These are phyloP conservation scores for Phylloscopus trochilus DNA, from an alignment of 2,113 vertebrate genomes.

Conservation along the genomic window DNA sequence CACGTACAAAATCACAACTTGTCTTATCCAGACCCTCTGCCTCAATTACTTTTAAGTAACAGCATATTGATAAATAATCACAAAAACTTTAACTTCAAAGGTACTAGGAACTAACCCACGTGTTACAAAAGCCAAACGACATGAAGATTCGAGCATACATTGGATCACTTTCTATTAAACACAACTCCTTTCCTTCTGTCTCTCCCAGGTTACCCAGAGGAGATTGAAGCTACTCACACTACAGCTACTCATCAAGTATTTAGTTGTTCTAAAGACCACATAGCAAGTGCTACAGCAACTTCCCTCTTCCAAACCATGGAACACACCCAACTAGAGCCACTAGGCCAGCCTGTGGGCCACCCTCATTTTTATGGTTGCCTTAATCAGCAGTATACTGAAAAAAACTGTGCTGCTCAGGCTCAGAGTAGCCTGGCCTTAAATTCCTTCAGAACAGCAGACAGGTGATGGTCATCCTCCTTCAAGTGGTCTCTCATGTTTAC, in stretches of 20 bases:
- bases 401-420: neutral
- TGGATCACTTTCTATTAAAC: neutral
- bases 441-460: neutral
- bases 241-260: neutral
- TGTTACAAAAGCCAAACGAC: neutral
- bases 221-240: neutral
- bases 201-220: neutral
- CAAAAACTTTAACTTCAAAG: neutral
- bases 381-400: neutral
- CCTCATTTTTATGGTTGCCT: neutral
- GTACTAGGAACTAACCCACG: neutral
- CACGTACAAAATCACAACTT: neutral
- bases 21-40: neutral
- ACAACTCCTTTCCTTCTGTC: neutral
- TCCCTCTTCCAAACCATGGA: accelerated
- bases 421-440: accelerated
- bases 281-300: neutral
- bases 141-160: neutral
- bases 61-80: neutral
- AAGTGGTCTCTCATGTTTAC: neutral
- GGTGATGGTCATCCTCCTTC: neutral
- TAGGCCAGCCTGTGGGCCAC: accelerated
- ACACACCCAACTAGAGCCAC: accelerated
- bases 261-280: neutral
- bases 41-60: neutral